phyloP scores from a whole-genome alignment of 2,797 vertebrate species.

The Lagodon rhomboides region DNA sequence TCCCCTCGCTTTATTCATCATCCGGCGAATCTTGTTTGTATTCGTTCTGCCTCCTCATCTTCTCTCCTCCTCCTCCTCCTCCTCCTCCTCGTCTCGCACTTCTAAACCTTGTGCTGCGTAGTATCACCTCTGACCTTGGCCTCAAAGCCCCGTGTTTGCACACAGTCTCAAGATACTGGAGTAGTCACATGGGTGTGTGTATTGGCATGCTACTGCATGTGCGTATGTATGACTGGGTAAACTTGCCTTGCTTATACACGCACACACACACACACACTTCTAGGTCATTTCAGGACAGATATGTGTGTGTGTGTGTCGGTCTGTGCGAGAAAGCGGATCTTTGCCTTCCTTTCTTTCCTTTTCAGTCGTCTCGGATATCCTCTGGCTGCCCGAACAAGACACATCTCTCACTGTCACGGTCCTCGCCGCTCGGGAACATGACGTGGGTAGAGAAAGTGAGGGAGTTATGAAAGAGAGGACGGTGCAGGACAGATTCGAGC shows the following conservation, averaged over 20 bases:
- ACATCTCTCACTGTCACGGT: constrained; percentile 77
- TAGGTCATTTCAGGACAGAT: constrained; percentile 67
- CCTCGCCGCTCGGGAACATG: constrained; percentile 57
- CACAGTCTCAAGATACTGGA: constrained; percentile 47
- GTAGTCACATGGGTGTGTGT: constrained; percentile 61
- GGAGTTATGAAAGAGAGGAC: constrained; percentile 62
- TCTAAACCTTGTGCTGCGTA: constrained; percentile 17
- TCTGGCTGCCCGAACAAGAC: constrained; percentile 51
- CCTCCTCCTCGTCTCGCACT: constrained; percentile 26
- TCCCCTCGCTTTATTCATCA: not conserved
- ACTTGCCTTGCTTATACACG: constrained; percentile 21
- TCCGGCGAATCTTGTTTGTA: constrained; percentile 30
- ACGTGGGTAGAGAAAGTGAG: constrained; percentile 55
- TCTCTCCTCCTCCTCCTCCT: constrained; percentile 13
- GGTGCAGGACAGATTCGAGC: constrained; percentile 41
- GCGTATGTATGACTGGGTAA: constrained; percentile 39
- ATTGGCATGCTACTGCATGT: constrained; percentile 40
- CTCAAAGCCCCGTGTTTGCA: constrained; percentile 52
- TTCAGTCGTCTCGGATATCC: constrained; percentile 77
- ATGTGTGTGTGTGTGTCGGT: constrained; percentile 40
- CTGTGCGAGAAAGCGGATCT: constrained; percentile 70
- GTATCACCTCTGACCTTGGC: constrained; percentile 76
- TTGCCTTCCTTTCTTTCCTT: constrained; percentile 64
- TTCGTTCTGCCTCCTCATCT: constrained; percentile 30
- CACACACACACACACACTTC: constrained; percentile 22